Evolutionary conservation across 2,797 vertebrate species (phyloP).

Genomic region (Propithecus perrieri): DNA sequence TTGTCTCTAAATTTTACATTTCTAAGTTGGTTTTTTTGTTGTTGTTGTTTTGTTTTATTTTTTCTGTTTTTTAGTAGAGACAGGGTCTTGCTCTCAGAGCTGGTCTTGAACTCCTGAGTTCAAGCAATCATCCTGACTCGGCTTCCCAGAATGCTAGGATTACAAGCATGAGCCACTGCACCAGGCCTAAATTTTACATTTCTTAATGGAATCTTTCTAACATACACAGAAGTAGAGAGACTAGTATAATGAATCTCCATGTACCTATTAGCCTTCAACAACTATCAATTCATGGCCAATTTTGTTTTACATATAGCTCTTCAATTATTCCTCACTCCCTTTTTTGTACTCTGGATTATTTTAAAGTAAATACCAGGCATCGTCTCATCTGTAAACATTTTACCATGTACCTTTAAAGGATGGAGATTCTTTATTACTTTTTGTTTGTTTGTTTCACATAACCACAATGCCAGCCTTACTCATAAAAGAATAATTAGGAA

Average conservation of each 20-base stretch:
- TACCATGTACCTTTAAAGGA: neutral
- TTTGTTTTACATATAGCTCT: neutral
- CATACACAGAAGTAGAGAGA: neutral
- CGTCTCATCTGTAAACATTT: conserved; percentile 21
- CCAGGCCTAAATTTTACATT: neutral
- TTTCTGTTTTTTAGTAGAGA: no score
- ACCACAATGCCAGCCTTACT: neutral
- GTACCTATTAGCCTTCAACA: neutral
- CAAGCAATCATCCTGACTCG: no score
- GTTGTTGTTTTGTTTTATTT: no score
- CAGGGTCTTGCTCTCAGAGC: no score
- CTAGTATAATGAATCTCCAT: neutral
- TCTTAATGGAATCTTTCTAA: neutral
- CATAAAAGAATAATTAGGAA: neutral
- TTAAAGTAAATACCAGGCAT: conserved; percentile 1
- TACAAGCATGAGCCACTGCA: no score
- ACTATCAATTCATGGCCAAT: neutral
- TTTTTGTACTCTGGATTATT: conserved; percentile 3
- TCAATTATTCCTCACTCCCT: neutral
- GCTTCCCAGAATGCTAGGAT: no score
- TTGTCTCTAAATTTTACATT: neutral
- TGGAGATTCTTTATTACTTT: neutral
- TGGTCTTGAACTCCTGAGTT: no score
- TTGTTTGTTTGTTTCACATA: neutral
- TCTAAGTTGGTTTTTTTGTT: neutral